A percentile compares a stretch with the other conserved stretches of the same genome.
Evolutionary conservation across 2,797 vertebrate species (phyloP).

Genomic region (Darevskia nairensis): DNA sequence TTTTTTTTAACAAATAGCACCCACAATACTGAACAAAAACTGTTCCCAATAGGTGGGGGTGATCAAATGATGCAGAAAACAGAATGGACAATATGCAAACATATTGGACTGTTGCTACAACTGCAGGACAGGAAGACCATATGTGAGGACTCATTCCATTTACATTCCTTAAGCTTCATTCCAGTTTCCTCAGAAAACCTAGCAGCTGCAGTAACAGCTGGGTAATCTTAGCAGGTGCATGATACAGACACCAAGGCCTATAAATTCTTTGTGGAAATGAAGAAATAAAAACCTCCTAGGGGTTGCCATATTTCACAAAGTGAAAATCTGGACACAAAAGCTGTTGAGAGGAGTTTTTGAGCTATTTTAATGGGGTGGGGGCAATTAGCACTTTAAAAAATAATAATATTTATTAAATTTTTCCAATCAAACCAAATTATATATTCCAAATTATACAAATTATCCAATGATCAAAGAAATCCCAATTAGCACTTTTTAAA

Average conservation of each 20-base stretch:
- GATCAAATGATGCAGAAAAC: neutral
- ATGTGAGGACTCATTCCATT: slow-evolving; percentile 5
- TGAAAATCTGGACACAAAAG: no score
- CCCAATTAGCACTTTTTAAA: no score
- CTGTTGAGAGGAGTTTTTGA: no score
- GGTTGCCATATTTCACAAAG: no score
- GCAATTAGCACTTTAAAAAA: no score
- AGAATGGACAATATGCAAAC: neutral
- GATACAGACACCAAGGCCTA: slow-evolving; percentile 43
- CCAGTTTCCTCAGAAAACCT: slow-evolving; percentile 25
- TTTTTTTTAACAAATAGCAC: neutral
- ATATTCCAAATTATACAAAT: no score
- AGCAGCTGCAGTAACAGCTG: slow-evolving; percentile 63
- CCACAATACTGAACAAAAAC: neutral
- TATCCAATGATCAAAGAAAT: no score
- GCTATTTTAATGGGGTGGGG: no score
- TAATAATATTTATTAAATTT: no score
- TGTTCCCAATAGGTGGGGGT: neutral
- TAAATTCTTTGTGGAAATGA: slow-evolving; percentile 33
- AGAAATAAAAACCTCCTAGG: neutral
- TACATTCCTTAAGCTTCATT: slow-evolving; percentile 40
- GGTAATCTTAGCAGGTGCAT: slow-evolving; percentile 44
- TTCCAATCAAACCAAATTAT: no score
- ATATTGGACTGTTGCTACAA: neutral
- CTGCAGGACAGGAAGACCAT: neutral